These are phyloP conservation scores for Elmis aenea DNA, from an alignment of 2,888 invertebrate species.

Conservation along the genomic window DNA sequence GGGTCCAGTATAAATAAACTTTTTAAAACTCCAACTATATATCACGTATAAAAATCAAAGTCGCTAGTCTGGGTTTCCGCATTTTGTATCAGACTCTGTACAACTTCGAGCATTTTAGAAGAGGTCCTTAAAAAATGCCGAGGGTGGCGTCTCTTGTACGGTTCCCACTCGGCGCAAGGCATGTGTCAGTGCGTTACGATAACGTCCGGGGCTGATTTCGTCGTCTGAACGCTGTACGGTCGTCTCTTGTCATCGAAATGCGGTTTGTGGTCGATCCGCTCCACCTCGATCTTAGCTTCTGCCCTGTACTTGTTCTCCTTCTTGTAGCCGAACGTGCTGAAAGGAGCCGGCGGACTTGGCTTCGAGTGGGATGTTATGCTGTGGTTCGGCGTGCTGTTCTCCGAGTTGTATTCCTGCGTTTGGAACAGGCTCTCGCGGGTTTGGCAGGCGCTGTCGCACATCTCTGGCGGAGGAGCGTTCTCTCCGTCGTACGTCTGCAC, in stretches of 20 bases:
- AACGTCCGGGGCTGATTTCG: conserved; percentile 86
- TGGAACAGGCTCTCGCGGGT: conserved; percentile 74
- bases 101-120: conserved; percentile 12
- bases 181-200: conserved; percentile 77
- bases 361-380: conserved; percentile 39
- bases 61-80: conserved; percentile 34
- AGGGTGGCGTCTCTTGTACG: conserved; percentile 54
- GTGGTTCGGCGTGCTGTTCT: conserved; percentile 42
- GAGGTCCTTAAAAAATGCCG: conserved; percentile 37
- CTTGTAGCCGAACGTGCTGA: conserved; percentile 55
- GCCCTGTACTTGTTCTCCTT: conserved; percentile 51
- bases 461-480: conserved; percentile 47
- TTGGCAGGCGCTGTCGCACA: conserved; percentile 75
- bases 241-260: conserved; percentile 44
- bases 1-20: too few species aligned
- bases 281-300: conserved; percentile 59
- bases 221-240: conserved; percentile 77
- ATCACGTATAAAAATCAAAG: conserved; percentile 38
- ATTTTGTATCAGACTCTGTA: conserved; percentile 11
- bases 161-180: conserved; percentile 64
- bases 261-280: conserved; percentile 33
- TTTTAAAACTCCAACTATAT: too few species aligned
- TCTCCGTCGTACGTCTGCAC: conserved; percentile 31
- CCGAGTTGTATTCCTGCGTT: conserved; percentile 41
- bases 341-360: conserved; percentile 43